Conservation (phyloP, 2,113 vertebrate species). For the Myotis brandtii region DNA sequence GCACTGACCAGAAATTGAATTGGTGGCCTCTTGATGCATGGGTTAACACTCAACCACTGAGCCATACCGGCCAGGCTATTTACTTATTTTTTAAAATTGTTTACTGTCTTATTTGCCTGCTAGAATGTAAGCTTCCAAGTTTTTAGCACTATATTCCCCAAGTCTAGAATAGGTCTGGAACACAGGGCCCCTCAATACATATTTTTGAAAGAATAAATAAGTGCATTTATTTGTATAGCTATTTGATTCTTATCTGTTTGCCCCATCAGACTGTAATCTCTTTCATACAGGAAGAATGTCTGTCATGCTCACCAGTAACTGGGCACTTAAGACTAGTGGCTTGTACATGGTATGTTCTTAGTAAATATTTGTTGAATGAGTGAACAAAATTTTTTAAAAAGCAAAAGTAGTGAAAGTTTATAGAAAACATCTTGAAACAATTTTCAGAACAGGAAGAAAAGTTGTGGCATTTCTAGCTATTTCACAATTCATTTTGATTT, state of each 20-base stretch:
- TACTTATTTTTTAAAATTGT: background rate
- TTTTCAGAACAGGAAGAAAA: conserved; percentile 49
- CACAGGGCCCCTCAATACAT: background rate
- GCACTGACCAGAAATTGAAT: no score
- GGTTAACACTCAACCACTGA: no score
- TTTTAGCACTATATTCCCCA: background rate
- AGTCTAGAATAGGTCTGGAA: background rate
- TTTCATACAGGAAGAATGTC: background rate
- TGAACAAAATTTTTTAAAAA: background rate
- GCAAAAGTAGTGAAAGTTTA: conserved; percentile 42
- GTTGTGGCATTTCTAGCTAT: conserved; percentile 29
- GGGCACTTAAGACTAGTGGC: background rate
- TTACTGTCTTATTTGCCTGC: background rate
- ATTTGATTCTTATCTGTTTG: background rate
- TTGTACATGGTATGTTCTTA: background rate
- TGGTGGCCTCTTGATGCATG: no score
- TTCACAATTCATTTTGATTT: conserved; percentile 67
- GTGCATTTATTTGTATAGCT: background rate
- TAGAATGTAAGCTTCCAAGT: background rate
- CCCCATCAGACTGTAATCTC: background rate
- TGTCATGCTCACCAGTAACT: background rate
- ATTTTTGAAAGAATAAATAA: background rate
- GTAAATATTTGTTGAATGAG: conserved; percentile 41
- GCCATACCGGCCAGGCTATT: no score
- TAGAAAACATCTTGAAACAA: conserved; percentile 58